Evolutionary conservation across 2,113 vertebrate species (phyloP).

Genomic region (Silurus meridionalis): DNA sequence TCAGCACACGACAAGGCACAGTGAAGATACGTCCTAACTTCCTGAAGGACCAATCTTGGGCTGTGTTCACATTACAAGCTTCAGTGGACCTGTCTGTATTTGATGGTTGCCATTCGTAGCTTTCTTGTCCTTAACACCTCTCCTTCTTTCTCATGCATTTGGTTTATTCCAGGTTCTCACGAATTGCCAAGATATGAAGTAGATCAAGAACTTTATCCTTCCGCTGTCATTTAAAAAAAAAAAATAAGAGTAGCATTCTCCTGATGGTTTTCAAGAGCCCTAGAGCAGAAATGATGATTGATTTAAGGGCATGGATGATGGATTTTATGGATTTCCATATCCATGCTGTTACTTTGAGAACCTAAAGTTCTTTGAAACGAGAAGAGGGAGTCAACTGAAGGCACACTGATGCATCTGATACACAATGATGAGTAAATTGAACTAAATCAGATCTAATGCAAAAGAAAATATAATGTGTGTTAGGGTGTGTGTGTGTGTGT

Average conservation of each 20-base stretch:
- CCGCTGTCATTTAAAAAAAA: no score
- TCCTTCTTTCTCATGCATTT: not conserved
- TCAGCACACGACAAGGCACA: not conserved
- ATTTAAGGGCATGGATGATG: not conserved
- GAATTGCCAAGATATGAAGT: not conserved
- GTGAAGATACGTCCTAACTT: not conserved
- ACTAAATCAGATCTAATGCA: not conserved
- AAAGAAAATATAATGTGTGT: not conserved
- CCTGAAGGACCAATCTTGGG: not conserved
- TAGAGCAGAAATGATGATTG: not conserved
- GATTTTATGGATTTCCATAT: not conserved
- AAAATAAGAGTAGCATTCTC: not conserved
- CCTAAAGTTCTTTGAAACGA: not conserved
- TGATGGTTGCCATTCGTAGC: not conserved
- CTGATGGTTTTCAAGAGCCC: not conserved
- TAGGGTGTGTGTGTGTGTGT: not conserved
- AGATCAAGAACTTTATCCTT: not conserved
- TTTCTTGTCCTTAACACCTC: not conserved
- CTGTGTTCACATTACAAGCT: not conserved
- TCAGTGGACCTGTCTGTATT: not conserved
- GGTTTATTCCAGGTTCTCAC: not conserved
- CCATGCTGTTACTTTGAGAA: not conserved
- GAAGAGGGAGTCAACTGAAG: not conserved
- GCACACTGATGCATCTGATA: not conserved
- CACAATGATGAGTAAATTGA: not conserved